Evolutionary conservation across 1,140 invertebrate genomes (phyloP).

Genomic region (Ptiloglossa arizonensis): DNA sequence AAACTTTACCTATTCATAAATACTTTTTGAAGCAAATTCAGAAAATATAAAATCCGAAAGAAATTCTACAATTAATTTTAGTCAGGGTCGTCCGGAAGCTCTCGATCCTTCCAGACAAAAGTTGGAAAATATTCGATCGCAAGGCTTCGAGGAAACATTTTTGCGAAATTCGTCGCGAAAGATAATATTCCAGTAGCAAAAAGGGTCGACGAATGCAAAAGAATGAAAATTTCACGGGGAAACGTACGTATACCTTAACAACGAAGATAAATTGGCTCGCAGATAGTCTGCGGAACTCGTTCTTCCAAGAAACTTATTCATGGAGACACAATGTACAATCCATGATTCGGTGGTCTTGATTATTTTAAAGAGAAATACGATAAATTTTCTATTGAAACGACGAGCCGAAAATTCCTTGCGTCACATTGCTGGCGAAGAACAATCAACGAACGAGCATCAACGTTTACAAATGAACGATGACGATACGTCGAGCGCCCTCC

Average conservation of each 20-base stretch:
- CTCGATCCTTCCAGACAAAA: too few relatives aligned
- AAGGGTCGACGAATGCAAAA: not conserved
- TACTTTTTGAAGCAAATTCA: too few relatives aligned
- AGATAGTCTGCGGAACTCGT: not conserved
- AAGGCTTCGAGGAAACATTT: too few relatives aligned
- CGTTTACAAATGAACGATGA: slow-evolving; percentile 51
- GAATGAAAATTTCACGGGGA: not conserved
- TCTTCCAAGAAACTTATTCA: slow-evolving; percentile 12
- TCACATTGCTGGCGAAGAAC: slow-evolving; percentile 34
- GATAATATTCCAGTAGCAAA: not conserved
- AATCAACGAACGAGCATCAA: slow-evolving; percentile 5
- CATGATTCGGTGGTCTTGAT: not conserved
- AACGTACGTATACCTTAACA: slow-evolving; percentile 23
- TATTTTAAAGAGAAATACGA: slow-evolving; percentile 19
- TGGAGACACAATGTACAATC: not conserved
- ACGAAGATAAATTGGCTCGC: not conserved
- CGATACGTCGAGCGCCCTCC: not conserved
- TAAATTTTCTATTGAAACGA: slow-evolving; percentile 40
- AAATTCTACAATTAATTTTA: too few relatives aligned
- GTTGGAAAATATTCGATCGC: too few relatives aligned
- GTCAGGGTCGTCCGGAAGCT: too few relatives aligned
- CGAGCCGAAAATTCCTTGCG: slow-evolving; percentile 10
- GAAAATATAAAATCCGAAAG: too few relatives aligned
- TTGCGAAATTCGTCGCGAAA: not conserved
- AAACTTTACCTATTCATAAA: too few relatives aligned